These are phyloP conservation scores for Diachasma alloeum DNA, from an alignment of 1,140 invertebrate genomes.

Conservation along the genomic window DNA sequence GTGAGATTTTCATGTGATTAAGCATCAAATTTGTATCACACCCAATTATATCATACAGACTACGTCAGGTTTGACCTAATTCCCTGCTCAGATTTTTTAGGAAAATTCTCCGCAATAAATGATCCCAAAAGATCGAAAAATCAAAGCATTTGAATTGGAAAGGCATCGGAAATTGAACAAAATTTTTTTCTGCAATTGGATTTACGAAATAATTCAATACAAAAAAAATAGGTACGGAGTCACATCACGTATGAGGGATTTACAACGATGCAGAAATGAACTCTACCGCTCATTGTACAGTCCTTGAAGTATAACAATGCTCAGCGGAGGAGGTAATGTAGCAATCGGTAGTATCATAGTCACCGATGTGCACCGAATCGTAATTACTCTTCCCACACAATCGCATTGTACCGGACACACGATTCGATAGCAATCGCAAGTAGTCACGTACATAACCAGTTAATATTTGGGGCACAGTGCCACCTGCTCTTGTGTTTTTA, in stretches of 20 bases:
- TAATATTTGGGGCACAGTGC: conserved; percentile 16
- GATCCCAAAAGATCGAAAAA: neutral
- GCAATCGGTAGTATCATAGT: conserved; percentile 22
- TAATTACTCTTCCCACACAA: conserved; percentile 23
- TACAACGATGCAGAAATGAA: conserved; percentile 5
- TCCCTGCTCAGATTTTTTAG: neutral
- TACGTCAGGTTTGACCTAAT: neutral
- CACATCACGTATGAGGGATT: conserved; percentile 3
- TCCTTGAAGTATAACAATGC: conserved; percentile 25
- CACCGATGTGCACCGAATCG: conserved; percentile 4
- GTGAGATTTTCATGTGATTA: neutral
- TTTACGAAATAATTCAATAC: neutral
- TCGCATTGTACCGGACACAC: neutral
- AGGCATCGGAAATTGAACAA: no score
- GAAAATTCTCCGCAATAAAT: neutral
- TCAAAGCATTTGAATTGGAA: neutral
- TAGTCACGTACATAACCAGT: conserved; percentile 8
- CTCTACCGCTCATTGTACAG: neutral
- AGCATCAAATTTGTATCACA: neutral
- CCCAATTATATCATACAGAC: neutral
- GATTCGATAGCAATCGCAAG: neutral
- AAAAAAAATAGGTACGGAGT: neutral
- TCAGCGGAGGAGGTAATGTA: conserved; percentile 10
- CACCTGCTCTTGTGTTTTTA: neutral
- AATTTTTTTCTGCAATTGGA: no score